Conservation (phyloP, 2,113 vertebrate genomes). For the Dasyurus viverrinus region DNA sequence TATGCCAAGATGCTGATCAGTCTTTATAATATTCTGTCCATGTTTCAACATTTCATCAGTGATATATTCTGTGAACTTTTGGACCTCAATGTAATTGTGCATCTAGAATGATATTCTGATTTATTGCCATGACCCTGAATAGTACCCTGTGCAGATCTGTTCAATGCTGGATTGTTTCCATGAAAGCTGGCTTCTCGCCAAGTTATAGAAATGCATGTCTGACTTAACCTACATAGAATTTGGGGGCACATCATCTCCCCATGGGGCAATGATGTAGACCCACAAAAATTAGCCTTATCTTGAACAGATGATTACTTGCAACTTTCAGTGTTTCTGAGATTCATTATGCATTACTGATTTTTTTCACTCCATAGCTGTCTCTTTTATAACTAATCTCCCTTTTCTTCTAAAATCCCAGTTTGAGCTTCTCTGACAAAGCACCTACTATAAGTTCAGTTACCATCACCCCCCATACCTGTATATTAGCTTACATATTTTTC, state of each 20-base stretch:
- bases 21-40: slow-evolving; percentile 54
- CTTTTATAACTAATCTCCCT: background rate
- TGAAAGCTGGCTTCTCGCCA: background rate
- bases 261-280: background rate
- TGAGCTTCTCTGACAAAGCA: background rate
- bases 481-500: background rate
- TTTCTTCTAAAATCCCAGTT: background rate
- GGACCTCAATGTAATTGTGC: slow-evolving; percentile 66
- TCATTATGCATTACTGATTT: slow-evolving; percentile 42
- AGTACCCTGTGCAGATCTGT: background rate
- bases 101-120: slow-evolving; percentile 63
- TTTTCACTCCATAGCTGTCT: background rate
- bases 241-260: background rate
- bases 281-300: background rate
- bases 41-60: slow-evolving; percentile 63
- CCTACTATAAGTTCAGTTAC: background rate
- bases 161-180: background rate
- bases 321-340: slow-evolving; percentile 31
- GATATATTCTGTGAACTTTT: slow-evolving; percentile 69
- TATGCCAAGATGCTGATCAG: slow-evolving; percentile 26
- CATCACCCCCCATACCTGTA: background rate
- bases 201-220: slow-evolving; percentile 27
- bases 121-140: slow-evolving; percentile 57
- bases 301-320: slow-evolving; percentile 5
- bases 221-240: background rate